phyloP scores from a whole-genome alignment of 2,888 invertebrate genomes.

The Thelaira solivaga region DNA sequence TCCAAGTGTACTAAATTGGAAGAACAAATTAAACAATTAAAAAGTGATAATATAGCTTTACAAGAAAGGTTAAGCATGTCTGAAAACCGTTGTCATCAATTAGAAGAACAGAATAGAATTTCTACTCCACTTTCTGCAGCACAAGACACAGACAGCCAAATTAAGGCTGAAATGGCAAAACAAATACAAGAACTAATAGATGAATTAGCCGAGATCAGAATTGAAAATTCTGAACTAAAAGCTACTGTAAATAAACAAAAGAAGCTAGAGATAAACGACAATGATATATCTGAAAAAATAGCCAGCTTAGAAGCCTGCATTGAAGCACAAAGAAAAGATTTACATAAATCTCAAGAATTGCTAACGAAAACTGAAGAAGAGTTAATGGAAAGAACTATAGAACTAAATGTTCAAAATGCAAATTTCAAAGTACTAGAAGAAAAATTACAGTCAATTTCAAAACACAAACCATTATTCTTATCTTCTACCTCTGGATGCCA shows the following conservation, averaged over 20 bases:
- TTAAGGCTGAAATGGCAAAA: slow-evolving; percentile 72
- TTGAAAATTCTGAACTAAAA: slow-evolving; percentile 50
- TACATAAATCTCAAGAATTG: slow-evolving; percentile 79
- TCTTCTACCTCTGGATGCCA: slow-evolving; percentile 65
- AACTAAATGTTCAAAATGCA: slow-evolving; percentile 78
- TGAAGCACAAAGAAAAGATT: slow-evolving; percentile 77
- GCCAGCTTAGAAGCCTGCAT: slow-evolving; percentile 78
- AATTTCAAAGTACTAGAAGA: slow-evolving; percentile 76
- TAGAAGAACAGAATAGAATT: slow-evolving; percentile 2
- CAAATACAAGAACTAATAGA: slow-evolving; percentile 69
- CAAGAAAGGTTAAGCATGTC: slow-evolving; percentile 76
- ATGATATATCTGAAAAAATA: slow-evolving; percentile 74
- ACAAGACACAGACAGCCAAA: slow-evolving; percentile 65
- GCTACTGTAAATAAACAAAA: slow-evolving; percentile 56
- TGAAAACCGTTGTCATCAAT: slow-evolving; percentile 70
- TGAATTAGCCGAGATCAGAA: slow-evolving; percentile 56
- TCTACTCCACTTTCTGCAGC: neutral
- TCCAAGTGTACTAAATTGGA: slow-evolving; percentile 76
- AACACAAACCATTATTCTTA: slow-evolving; percentile 72
- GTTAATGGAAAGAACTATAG: slow-evolving; percentile 79
- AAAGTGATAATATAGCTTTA: slow-evolving; percentile 72
- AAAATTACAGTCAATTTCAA: slow-evolving; percentile 70
- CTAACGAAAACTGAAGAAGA: slow-evolving; percentile 79
- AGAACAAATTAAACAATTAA: slow-evolving; percentile 76
- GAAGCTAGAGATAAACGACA: slow-evolving; percentile 80